Conservation (phyloP, 2,113 vertebrate genomes). For the Zapornia atra region DNA sequence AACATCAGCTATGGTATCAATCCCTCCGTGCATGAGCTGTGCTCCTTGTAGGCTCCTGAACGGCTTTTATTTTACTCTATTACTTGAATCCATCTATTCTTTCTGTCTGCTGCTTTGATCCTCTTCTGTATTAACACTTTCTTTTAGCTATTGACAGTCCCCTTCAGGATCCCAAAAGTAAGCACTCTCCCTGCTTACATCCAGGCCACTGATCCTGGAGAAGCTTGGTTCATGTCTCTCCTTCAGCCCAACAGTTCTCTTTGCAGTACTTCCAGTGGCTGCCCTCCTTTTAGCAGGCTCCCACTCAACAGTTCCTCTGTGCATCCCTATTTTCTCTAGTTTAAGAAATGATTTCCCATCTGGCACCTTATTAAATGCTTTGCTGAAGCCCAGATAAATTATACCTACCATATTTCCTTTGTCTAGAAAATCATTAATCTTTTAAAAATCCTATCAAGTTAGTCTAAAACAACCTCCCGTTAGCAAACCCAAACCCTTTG, state of each 20-base stretch:
- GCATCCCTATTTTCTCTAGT: conserved; percentile 6
- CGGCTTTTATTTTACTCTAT: not conserved
- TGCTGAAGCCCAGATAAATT: conserved; percentile 42
- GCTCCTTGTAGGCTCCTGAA: not conserved
- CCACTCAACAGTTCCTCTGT: not conserved
- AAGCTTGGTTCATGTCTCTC: not conserved
- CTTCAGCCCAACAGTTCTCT: not conserved
- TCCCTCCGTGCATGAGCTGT: not conserved
- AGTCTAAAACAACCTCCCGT: not conserved
- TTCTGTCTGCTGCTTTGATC: not conserved
- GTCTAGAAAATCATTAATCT: conserved; percentile 43
- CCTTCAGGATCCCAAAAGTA: not conserved
- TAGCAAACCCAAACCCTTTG: not conserved
- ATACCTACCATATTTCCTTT: conserved; percentile 31
- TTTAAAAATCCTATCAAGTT: not conserved
- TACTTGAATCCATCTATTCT: not conserved
- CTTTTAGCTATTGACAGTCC: not conserved
- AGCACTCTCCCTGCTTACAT: not conserved
- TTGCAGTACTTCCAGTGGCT: not conserved
- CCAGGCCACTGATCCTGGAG: not conserved
- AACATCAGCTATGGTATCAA: not conserved
- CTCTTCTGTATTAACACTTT: not conserved
- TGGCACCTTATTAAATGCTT: conserved; percentile 32
- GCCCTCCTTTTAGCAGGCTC: not conserved
- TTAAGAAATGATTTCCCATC: conserved; percentile 33